These are phyloP conservation scores for Lophotriccus pileatus DNA, from an alignment of 2,797 vertebrate species.

Conservation along the genomic window DNA sequence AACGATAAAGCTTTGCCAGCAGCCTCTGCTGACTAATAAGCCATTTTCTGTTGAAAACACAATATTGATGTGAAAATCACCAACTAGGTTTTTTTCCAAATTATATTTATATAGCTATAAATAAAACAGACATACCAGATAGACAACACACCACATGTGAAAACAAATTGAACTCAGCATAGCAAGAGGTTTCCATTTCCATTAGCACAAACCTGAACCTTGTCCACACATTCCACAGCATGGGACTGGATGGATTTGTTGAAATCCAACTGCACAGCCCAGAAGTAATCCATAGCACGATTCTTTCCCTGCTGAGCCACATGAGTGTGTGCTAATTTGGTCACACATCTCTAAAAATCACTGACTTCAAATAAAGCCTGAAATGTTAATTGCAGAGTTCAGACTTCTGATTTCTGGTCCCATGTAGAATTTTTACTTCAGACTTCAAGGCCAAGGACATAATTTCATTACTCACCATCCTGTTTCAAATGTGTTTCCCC, in stretches of 20 bases:
- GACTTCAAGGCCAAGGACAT: conserved; percentile 42
- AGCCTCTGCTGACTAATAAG: conserved; percentile 40
- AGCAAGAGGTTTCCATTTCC: conserved; percentile 48
- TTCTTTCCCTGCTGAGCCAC: background rate
- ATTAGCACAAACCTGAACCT: conserved; percentile 52
- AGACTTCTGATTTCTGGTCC: conserved; percentile 2
- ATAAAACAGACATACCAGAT: conserved; percentile 54
- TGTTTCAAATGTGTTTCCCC: background rate
- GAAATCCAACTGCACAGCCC: conserved; percentile 18
- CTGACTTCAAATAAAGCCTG: conserved; percentile 32
- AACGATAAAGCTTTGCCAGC: conserved; percentile 24
- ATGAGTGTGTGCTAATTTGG: background rate
- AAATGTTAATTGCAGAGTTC: conserved; percentile 34
- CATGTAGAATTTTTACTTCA: background rate
- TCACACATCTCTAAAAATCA: conserved; percentile 51
- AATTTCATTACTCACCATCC: conserved; percentile 29
- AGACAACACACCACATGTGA: conserved; percentile 41
- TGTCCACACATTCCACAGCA: conserved; percentile 31
- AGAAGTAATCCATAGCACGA: background rate
- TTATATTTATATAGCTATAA: conserved; percentile 55
- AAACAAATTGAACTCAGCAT: conserved; percentile 23
- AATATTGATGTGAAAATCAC: conserved; percentile 43
- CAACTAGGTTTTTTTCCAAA: background rate
- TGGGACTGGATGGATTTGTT: conserved; percentile 41
- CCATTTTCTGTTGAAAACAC: conserved; percentile 44